Evolutionary conservation across 2,113 vertebrate genomes (phyloP).

Genomic region (Pontoporia blainvillei): DNA sequence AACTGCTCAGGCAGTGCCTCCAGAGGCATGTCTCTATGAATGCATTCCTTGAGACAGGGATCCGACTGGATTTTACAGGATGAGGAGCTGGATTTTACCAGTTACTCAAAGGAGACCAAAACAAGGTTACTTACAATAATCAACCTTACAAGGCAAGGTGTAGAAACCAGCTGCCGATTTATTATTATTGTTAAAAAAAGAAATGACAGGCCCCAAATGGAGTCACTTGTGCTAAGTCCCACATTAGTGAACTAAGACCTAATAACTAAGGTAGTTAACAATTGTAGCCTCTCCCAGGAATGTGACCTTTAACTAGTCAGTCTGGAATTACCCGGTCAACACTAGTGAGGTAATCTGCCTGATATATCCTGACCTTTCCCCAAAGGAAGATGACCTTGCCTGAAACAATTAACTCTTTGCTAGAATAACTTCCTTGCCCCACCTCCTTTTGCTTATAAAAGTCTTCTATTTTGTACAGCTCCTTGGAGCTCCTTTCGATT

Average conservation of each 20-base stretch:
- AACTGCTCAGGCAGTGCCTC: neutral
- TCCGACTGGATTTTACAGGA: neutral
- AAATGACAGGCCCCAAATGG: neutral
- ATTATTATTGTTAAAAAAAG: neutral
- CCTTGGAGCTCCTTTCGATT: neutral
- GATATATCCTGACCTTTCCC: neutral
- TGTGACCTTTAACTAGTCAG: neutral
- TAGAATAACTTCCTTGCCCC: neutral
- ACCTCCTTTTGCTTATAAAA: neutral
- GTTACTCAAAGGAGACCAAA: neutral
- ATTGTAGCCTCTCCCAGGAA: neutral
- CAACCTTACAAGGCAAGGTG: neutral
- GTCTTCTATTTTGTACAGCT: neutral
- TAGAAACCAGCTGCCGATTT: neutral
- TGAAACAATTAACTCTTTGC: neutral
- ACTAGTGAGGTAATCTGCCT: neutral
- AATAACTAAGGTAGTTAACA: neutral
- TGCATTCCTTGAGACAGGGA: neutral
- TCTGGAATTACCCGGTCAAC: neutral
- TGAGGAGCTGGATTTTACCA: neutral
- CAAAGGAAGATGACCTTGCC: neutral
- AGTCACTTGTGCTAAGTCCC: neutral
- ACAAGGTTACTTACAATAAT: neutral
- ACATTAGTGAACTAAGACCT: neutral
- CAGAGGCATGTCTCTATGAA: neutral